phyloP scores from a whole-genome alignment of 2,888 invertebrate genomes.

The Mesorhabditis belari region DNA sequence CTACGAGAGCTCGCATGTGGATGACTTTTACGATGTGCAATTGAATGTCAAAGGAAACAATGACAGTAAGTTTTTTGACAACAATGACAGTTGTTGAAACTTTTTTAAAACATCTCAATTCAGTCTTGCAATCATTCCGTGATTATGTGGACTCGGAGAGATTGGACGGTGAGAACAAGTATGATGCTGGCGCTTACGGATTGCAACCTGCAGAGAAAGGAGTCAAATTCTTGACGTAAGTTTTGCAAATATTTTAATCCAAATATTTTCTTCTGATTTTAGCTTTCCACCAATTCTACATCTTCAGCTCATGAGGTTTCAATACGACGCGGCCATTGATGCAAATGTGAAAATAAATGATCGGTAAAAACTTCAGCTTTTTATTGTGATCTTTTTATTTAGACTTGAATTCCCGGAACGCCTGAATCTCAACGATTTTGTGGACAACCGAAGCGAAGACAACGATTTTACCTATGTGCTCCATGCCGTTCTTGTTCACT shows the following conservation, averaged over 20 bases:
- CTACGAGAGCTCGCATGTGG: slow-evolving; percentile 85
- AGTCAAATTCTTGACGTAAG: slow-evolving; percentile 15
- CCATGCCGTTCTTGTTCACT: slow-evolving; percentile 89
- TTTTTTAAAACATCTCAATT: too few species aligned
- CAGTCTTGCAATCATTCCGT: slow-evolving; percentile 77
- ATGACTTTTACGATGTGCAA: slow-evolving; percentile 97
- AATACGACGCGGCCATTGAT: slow-evolving; percentile 94
- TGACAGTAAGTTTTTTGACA: too few species aligned
- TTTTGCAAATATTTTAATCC: slow-evolving; percentile 61
- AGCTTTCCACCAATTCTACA: slow-evolving; percentile 94
- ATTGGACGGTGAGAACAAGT: slow-evolving; percentile 94
- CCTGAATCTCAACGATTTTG: slow-evolving; percentile 77
- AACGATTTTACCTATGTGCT: slow-evolving; percentile 43
- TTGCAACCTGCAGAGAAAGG: slow-evolving; percentile 62
- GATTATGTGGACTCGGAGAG: slow-evolving; percentile 91
- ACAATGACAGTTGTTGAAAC: too few species aligned
- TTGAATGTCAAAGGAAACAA: slow-evolving; percentile 96
- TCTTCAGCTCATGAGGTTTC: slow-evolving; percentile 94
- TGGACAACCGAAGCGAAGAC: slow-evolving; percentile 64
- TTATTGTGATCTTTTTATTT: slow-evolving; percentile 6
- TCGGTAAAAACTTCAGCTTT: slow-evolving; percentile 52
- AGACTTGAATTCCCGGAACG: slow-evolving; percentile 93
- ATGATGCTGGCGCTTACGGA: slow-evolving; percentile 94
- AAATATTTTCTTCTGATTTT: slow-evolving; percentile 54
- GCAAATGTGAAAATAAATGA: slow-evolving; percentile 91